Base-by-base conservation (phyloP, 1,140 invertebrate species). In the Drosophila mayri region DNA sequence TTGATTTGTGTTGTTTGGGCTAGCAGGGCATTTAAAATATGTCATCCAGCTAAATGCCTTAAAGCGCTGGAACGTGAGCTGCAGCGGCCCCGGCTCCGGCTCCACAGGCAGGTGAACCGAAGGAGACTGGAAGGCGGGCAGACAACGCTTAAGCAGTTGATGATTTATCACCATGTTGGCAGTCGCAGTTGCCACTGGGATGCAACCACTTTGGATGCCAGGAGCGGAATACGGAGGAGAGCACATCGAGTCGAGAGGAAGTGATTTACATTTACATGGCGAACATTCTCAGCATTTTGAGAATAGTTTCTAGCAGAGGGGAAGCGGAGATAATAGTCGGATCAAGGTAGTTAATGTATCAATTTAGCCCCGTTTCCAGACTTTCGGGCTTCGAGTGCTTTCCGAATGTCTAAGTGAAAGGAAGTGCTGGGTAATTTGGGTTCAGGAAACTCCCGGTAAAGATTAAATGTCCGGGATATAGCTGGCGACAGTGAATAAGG, bases 271-370 rank as follows among this genome's bases (percentile, higher is more conserved):
- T 86, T 86, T 86, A 86, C 83, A 88, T 86, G 84, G 77, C 63
- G 66, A 76, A 70, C 83, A 88, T 79, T 62, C 70, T 75, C 81
- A 54, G 78, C 84, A 86, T 86, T 86, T 86, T 88, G 80, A 83
- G 84, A 81, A 86, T 86, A 86, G 84, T 86, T 86, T 83, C 64
- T 22, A 58, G 43, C 41, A n/a, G 49, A 32, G 40, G 40, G 49
- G 16, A 28, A 37, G 41, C 35, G 76, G 49, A 22, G 79, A 88
- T 86, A 86, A 86, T 88, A 77, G 84, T 81, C 83, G 83, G 84
- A 88, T 86, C 85, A 83, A 83, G 83, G 84, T 86, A 86, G 83
- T 86, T 88, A 88, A 86, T 86, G 83, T 86, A 86, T 86, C 83
- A 86, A 86, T 86, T 88, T 77, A 68, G 73, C 73, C 55, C 38